Evolutionary conservation across 2,888 invertebrate genomes (phyloP), one percentile per base, ranked within the genome.

Genomic region (Drosophila diplacantha): DNA sequence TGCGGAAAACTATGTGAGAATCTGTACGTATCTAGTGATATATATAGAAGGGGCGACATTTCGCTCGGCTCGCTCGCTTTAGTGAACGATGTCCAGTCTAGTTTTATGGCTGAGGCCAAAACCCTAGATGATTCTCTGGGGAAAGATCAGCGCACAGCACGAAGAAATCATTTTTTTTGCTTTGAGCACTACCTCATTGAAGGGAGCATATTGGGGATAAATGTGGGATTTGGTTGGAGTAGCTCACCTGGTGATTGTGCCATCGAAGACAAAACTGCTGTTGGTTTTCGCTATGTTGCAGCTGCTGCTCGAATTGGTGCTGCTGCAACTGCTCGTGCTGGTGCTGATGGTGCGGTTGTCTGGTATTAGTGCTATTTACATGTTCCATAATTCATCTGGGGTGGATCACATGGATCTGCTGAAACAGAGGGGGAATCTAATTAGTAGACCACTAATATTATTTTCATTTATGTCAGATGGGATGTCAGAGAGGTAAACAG

Each of bases 261-360:
- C 95, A 95, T 88, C 94, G 91, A 85, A 95, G 91, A 88, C 94
- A 95, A 89, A 95, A 95, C 88, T 95, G 94, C 89, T 93, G 93
- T 64, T 87, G 87, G 65, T 86, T 85, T 44, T 86, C 87, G 71
- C 82, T 85, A 55, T 83, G 83, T 38, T 80, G 79, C 65, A 78
- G 78, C 57, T 77, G 73, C 49, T 81, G 69, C 50, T 80, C 73
- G 32, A 70, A 67, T 24, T 64, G 69, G 37, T 71, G 73, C 39
- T 73, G 94, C 89, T 93, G 92, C 46, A 78, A 73, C 18, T 81
- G 75, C 43, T 75, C 73, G 5, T 74, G 73, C 22, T 75, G 73
- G 41, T 76, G 74, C 39, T 76, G 74, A 51, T 79, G 69, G 50
- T 75, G 73, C 46, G 84, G 72, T 62, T 78, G 78, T 76, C 69